Evolutionary conservation across 2,888 invertebrate species (phyloP).

Genomic region (Nephrotoma guestfalica): DNA sequence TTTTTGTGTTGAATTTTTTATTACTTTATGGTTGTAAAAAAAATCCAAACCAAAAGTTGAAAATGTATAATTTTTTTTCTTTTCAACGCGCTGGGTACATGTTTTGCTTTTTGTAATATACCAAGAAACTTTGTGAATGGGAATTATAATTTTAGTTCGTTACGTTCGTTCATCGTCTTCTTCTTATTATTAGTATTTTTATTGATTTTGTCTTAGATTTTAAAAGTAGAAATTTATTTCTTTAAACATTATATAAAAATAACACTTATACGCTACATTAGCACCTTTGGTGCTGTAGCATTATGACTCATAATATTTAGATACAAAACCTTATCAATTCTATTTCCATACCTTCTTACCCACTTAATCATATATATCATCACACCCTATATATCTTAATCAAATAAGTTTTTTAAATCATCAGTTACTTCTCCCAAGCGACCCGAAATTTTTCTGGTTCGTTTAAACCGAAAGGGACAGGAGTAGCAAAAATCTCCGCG

Average conservation of each 20-base stretch:
- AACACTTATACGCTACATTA: conserved; percentile 1
- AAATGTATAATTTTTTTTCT: neutral
- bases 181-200: neutral
- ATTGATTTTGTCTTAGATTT: neutral
- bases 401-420: too few species aligned
- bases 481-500: neutral
- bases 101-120: neutral
- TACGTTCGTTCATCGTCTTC: neutral
- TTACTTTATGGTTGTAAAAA: neutral
- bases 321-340: neutral
- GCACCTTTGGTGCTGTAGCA: neutral
- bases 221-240: neutral
- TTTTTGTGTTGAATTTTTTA: neutral
- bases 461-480: neutral
- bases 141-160: neutral
- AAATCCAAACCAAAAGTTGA: neutral
- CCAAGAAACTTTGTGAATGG: conserved; percentile 2
- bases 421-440: neutral
- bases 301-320: neutral
- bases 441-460: neutral
- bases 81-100: neutral
- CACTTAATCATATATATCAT: neutral
- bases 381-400: neutral
- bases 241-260: neutral
- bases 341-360: neutral